These are phyloP conservation scores for Aegotheles bennettii DNA, from an alignment of 2,113 vertebrate genomes.

Conservation along the genomic window DNA sequence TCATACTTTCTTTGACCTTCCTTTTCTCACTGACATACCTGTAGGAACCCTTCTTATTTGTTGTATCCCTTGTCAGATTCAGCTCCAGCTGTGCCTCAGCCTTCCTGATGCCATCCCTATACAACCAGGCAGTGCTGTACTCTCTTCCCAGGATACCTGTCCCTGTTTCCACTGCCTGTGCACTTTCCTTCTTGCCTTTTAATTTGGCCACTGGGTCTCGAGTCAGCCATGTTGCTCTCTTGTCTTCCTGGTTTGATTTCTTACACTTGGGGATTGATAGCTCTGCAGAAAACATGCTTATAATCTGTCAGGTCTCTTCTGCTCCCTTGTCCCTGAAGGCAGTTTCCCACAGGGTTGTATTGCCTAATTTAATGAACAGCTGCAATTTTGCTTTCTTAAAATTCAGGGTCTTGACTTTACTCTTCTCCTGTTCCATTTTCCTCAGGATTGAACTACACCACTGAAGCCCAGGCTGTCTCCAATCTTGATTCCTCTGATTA, in stretches of 20 bases:
- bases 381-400: neutral
- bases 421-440: neutral
- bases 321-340: neutral
- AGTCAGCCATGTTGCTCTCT: neutral
- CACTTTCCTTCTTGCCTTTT: neutral
- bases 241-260: neutral
- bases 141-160: neutral
- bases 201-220: neutral
- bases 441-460: neutral
- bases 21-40: neutral
- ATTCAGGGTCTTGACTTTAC: no score
- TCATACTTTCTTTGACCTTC: no score
- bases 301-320: neutral
- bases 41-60: neutral
- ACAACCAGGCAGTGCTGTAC: fast-evolving
- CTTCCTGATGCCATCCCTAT: neutral
- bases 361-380: neutral
- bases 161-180: no score
- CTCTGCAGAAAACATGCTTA: neutral
- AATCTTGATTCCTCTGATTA: neutral
- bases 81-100: no score
- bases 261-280: fast-evolving
- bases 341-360: neutral
- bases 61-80: neutral
- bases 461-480: neutral